phyloP scores from a whole-genome alignment of 1,140 invertebrate genomes.

The Oryctes rhinoceros region DNA sequence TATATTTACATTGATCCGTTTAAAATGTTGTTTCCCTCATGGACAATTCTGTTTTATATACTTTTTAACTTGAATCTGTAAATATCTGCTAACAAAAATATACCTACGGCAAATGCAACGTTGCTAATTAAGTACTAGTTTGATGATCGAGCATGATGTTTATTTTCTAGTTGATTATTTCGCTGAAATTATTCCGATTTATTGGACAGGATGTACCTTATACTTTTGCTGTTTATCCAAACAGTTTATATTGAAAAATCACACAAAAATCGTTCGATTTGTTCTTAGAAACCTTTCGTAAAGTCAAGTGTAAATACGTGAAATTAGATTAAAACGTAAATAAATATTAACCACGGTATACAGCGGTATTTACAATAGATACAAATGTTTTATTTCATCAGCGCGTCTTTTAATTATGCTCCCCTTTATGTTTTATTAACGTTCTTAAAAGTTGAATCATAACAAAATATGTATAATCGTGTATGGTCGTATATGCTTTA shows the following conservation, averaged over 20 bases:
- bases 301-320: not conserved
- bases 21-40: not conserved
- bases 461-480: too few relatives aligned
- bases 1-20: too few relatives aligned
- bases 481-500: too few relatives aligned
- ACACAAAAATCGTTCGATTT: slow-evolving; percentile 2
- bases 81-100: slow-evolving; percentile 7
- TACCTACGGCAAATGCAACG: not conserved
- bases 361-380: too few relatives aligned
- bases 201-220: slow-evolving; percentile 5
- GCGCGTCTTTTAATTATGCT: too few relatives aligned
- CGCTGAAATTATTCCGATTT: not conserved
- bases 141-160: slow-evolving; percentile 2
- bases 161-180: slow-evolving; percentile 16
- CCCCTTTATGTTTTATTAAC: too few relatives aligned
- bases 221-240: slow-evolving; percentile 9
- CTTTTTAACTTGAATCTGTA: not conserved
- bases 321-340: not conserved
- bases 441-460: too few relatives aligned
- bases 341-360: not conserved
- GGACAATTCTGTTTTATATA: slow-evolving; percentile 9
- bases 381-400: too few relatives aligned
- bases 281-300: slow-evolving; percentile 15
- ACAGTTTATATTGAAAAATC: slow-evolving; percentile 7
- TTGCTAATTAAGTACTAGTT: slow-evolving; percentile 10